Conservation (phyloP, 1,140 invertebrate species). For the Anthonomus grandis region DNA sequence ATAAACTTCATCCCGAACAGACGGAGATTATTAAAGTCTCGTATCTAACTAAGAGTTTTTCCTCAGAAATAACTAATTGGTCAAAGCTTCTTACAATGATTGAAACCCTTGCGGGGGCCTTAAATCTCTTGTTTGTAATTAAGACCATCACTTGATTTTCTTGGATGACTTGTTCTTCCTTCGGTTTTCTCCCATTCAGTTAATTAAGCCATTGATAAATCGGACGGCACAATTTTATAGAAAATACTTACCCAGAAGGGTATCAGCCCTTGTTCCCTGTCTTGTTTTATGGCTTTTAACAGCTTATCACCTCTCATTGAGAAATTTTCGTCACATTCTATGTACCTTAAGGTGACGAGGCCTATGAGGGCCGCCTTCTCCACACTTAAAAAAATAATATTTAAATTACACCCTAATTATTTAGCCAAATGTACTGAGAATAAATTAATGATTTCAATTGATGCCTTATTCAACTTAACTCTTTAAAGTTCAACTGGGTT, state of each 20-base stretch:
- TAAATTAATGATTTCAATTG: background rate
- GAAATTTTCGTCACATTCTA: conserved; percentile 81
- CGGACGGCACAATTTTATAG: background rate
- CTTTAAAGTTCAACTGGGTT: no score
- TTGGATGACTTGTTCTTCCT: conserved; percentile 14
- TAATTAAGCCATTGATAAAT: conserved; percentile 12
- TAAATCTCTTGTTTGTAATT: conserved; percentile 31
- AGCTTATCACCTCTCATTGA: conserved; percentile 80
- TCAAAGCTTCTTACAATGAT: conserved; percentile 38
- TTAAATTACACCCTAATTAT: background rate
- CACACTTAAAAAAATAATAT: conserved; percentile 59
- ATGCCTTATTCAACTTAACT: no score
- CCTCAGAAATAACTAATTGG: conserved; percentile 40
- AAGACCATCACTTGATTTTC: conserved; percentile 22
- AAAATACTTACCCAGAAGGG: conserved; percentile 91
- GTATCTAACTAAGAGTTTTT: conserved; percentile 24
- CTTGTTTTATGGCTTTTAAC: conserved; percentile 73
- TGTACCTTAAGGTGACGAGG: conserved; percentile 86
- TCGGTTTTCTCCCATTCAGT: no score
- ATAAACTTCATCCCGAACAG: no score
- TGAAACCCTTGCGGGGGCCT: conserved; percentile 10
- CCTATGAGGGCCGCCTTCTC: conserved; percentile 90
- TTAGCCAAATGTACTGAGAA: background rate
- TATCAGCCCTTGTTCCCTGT: conserved; percentile 83
- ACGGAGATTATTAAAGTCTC: no score